Percentiles rank a stretch among this genome's conserved stretches.
Conservation (phyloP, 1,140 invertebrate genomes). For the Cephus cinctus region DNA sequence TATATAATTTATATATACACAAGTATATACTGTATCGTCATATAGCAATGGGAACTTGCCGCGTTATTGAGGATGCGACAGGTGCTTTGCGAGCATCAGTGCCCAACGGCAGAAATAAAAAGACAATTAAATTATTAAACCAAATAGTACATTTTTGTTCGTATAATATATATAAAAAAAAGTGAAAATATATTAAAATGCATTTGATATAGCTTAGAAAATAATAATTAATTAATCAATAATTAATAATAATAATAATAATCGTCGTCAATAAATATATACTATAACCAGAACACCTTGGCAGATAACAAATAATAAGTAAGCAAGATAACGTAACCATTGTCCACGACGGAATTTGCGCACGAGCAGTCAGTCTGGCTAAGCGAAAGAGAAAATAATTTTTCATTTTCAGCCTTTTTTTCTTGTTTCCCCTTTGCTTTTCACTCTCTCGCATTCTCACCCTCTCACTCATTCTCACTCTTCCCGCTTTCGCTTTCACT, state of each 20-base stretch:
- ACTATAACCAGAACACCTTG: constrained; percentile 56
- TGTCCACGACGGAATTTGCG: no score
- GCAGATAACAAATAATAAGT: constrained; percentile 56
- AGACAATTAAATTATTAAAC: constrained; percentile 55
- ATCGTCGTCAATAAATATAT: constrained; percentile 55
- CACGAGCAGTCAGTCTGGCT: constrained; percentile 26
- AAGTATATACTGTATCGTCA: constrained; percentile 11
- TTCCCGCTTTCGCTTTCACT: constrained; percentile 2
- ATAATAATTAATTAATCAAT: constrained; percentile 1
- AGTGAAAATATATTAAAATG: constrained; percentile 59
- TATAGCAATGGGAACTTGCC: no score
- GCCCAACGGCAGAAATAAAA: constrained; percentile 35
- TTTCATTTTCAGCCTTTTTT: constrained; percentile 18
- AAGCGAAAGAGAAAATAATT: constrained; percentile 18
- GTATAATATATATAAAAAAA: constrained; percentile 47
- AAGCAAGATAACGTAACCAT: constrained; percentile 55
- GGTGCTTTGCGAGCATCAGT: constrained; percentile 38
- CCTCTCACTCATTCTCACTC: no score
- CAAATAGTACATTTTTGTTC: constrained; percentile 58
- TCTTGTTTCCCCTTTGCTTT: no score
- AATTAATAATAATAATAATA: constrained; percentile 41
- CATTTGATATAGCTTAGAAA: constrained; percentile 53
- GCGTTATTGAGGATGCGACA: constrained; percentile 40
- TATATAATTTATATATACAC: constrained; percentile 1
- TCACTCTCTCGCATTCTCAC: no score